A percentile compares a stretch with the other conserved stretches of the same genome.
Conservation (phyloP, 1,140 invertebrate genomes). For the Drosophila kurseongensis region DNA sequence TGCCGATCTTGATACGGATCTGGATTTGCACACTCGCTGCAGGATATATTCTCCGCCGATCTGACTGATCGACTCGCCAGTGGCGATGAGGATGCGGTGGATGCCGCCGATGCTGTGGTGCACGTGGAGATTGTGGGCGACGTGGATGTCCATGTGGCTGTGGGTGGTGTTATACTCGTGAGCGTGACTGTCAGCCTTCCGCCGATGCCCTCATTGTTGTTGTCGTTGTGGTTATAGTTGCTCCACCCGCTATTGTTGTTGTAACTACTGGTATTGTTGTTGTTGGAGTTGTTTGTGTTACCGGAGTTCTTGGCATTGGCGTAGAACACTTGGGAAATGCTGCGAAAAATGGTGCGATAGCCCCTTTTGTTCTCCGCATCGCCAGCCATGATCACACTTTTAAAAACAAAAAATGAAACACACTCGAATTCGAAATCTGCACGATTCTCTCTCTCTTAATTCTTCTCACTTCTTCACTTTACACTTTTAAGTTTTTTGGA, state of each 20-base stretch:
- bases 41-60: slow-evolving; percentile 27
- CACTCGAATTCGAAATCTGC: background rate
- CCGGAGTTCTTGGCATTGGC: slow-evolving; percentile 49
- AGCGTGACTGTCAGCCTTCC: slow-evolving; percentile 21
- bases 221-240: slow-evolving; percentile 23
- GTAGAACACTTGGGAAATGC: slow-evolving; percentile 74
- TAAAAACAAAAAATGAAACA: slow-evolving; percentile 4
- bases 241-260: slow-evolving; percentile 12
- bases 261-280: slow-evolving; percentile 6
- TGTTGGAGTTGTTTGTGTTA: slow-evolving; percentile 10
- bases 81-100: slow-evolving; percentile 6
- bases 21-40: slow-evolving; percentile 22
- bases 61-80: background rate
- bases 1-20: background rate
- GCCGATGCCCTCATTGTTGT: background rate
- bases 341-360: slow-evolving; percentile 74
- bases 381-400: slow-evolving; percentile 54
- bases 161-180: slow-evolving; percentile 27
- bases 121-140: slow-evolving; percentile 33
- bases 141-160: slow-evolving; percentile 12
- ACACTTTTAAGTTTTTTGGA: slow-evolving; percentile 2
- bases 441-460: slow-evolving; percentile 4
- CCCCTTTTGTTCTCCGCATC: slow-evolving; percentile 63
- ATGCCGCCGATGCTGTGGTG: slow-evolving; percentile 11
- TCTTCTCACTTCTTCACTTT: slow-evolving; percentile 3